Evolutionary conservation across 2,888 invertebrate species (phyloP).

Genomic region (Macropis europaea): DNA sequence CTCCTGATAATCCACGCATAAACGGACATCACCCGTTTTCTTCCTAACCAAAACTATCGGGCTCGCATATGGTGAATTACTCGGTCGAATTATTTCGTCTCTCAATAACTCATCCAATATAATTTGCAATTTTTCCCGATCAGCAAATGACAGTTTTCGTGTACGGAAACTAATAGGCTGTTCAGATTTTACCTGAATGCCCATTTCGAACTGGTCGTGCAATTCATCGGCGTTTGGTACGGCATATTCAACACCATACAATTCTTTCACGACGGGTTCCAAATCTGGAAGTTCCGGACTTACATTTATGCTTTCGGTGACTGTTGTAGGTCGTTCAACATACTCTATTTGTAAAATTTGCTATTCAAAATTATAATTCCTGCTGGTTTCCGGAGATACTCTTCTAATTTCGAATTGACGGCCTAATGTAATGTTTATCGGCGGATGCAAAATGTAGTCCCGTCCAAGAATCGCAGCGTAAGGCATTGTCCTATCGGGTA

Average conservation of each 20-base stretch:
- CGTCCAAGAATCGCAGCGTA: too few relatives aligned
- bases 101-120: background rate
- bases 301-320: too few relatives aligned
- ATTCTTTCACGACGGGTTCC: too few relatives aligned
- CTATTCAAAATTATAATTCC: too few relatives aligned
- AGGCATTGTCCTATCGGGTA: too few relatives aligned
- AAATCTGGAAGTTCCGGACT: too few relatives aligned
- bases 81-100: slow-evolving; percentile 3
- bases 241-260: background rate
- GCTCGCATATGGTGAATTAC: slow-evolving; percentile 5
- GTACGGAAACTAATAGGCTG: slow-evolving; percentile 6
- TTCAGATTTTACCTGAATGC: background rate
- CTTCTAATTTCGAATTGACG: too few relatives aligned
- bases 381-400: too few relatives aligned
- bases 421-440: too few relatives aligned
- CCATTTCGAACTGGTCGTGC: background rate
- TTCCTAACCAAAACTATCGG: slow-evolving; percentile 3
- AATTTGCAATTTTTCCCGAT: background rate
- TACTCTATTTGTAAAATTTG: too few relatives aligned
- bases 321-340: too few relatives aligned
- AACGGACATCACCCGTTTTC: background rate
- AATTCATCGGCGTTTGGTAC: background rate
- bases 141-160: background rate
- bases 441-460: too few relatives aligned
- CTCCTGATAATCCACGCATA: slow-evolving; percentile 10